Conservation (phyloP, 2,113 vertebrate species). For the Trogon surrucura region DNA sequence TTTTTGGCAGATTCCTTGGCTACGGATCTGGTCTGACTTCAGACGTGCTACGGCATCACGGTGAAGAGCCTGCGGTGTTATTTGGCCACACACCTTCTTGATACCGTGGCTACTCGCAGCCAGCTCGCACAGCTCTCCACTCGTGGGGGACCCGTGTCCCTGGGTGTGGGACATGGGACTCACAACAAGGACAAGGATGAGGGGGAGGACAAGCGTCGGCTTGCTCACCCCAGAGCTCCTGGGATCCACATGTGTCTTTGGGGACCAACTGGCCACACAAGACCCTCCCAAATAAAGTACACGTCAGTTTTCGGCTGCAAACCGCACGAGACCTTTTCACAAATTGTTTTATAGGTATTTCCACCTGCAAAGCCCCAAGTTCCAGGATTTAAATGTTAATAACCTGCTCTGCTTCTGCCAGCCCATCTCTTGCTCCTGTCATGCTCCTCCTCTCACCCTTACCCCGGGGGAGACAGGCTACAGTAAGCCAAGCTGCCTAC, state of each 20-base stretch:
- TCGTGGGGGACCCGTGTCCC: background rate
- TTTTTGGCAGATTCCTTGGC: background rate
- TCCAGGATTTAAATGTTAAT: background rate
- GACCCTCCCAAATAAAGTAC: background rate
- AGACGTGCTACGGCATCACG: rapidly evolving
- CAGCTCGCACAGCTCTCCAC: rapidly evolving
- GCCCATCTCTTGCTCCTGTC: background rate
- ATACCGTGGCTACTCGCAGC: background rate
- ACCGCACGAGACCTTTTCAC: background rate
- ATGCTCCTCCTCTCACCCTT: background rate
- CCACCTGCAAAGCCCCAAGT: background rate
- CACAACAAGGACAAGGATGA: background rate
- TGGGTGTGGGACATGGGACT: background rate
- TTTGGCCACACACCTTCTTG: background rate
- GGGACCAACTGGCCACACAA: background rate
- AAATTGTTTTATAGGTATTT: background rate
- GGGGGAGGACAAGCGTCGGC: rapidly evolving
- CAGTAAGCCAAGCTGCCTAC: background rate
- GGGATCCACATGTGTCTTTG: background rate
- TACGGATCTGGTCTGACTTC: background rate
- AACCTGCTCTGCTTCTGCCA: background rate
- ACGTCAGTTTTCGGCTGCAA: background rate
- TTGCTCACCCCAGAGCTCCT: background rate
- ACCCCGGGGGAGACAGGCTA: rapidly evolving
- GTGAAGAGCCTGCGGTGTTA: background rate